phyloP scores from a whole-genome alignment of 2,888 invertebrate species.

The Hemaris fuciformis region DNA sequence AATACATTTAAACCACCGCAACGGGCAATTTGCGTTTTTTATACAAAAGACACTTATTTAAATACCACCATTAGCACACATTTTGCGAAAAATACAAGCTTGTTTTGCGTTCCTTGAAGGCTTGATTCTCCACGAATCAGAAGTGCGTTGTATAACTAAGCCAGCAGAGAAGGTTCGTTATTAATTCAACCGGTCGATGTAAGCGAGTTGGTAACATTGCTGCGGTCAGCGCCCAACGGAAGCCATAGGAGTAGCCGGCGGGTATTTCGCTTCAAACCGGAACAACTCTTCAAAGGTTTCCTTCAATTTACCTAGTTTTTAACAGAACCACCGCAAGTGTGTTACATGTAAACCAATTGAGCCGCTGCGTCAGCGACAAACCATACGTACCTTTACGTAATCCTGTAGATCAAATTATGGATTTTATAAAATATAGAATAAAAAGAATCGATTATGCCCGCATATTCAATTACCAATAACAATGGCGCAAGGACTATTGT shows the following conservation, averaged over 20 bases:
- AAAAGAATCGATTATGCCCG: constrained; percentile 65
- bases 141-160: background rate
- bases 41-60: background rate
- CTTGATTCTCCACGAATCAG: background rate
- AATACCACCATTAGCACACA: background rate
- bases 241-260: constrained; percentile 55
- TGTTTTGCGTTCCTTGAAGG: background rate
- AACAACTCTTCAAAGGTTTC: constrained; percentile 70
- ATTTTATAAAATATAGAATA: constrained; percentile 34
- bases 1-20: background rate
- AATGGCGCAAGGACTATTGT: constrained; percentile 55
- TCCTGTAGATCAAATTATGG: constrained; percentile 22
- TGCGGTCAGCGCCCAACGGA: constrained; percentile 57
- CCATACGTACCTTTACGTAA: background rate
- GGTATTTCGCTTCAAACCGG: constrained; percentile 67
- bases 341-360: background rate
- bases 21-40: background rate
- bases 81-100: background rate
- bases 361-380: background rate
- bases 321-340: constrained; percentile 29
- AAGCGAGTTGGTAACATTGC: constrained; percentile 29
- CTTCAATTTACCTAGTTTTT: constrained; percentile 67
- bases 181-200: constrained; percentile 8
- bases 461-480: constrained; percentile 65
- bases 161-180: background rate